Conservation (phyloP, 2,888 invertebrate genomes). For the Gerris lacustris region DNA sequence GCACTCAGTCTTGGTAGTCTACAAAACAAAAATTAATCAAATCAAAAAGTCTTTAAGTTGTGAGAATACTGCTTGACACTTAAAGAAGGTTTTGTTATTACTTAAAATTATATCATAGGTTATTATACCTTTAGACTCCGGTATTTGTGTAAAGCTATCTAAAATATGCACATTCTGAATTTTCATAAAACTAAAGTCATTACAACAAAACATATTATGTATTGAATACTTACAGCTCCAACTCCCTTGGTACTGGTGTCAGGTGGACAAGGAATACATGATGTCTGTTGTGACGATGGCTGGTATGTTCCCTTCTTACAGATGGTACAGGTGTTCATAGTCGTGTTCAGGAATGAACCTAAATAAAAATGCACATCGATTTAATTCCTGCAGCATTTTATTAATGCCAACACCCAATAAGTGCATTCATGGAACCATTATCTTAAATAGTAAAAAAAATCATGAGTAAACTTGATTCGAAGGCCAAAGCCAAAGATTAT, state of each 20-base stretch:
- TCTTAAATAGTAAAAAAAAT: not conserved
- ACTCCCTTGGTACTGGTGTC: slow-evolving; percentile 77
- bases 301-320: slow-evolving; percentile 88
- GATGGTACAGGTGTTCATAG: slow-evolving; percentile 69
- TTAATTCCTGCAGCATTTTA: not conserved
- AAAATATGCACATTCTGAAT: too few species aligned
- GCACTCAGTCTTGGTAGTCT: slow-evolving; percentile 71
- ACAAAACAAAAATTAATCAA: slow-evolving; percentile 22
- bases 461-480: not conserved
- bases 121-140: too few species aligned
- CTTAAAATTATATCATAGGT: too few species aligned
- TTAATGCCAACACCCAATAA: not conserved
- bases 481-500: slow-evolving; percentile 22
- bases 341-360: slow-evolving; percentile 75
- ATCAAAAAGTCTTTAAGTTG: not conserved
- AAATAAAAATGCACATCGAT: slow-evolving; percentile 29
- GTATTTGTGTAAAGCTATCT: too few species aligned
- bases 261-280: slow-evolving; percentile 74
- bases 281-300: slow-evolving; percentile 73
- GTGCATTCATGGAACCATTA: not conserved
- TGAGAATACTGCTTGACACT: not conserved
- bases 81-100: too few species aligned
- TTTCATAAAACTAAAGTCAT: too few species aligned
- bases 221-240: slow-evolving; percentile 55
- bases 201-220: too few species aligned